Evolutionary conservation across 2,113 vertebrate genomes (phyloP).

Genomic region (Amazona vittata): DNA sequence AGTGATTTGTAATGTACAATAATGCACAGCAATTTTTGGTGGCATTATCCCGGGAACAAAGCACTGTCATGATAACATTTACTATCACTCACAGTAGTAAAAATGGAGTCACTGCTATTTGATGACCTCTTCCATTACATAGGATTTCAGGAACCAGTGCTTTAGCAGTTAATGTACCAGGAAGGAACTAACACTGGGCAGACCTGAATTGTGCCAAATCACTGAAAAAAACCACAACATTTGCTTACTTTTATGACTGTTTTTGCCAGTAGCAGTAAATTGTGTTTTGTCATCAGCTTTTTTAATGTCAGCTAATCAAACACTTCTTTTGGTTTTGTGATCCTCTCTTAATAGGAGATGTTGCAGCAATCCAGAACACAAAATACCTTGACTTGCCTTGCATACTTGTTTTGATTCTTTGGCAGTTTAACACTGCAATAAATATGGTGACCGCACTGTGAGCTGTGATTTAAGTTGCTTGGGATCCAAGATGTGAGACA

Average conservation of each 20-base stretch:
- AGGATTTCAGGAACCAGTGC: not conserved
- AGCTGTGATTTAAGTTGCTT: not conserved
- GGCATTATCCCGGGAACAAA: not conserved
- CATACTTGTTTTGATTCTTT: not conserved
- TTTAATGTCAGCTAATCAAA: not conserved
- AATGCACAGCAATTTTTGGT: not conserved
- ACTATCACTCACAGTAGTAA: not conserved
- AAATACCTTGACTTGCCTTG: not conserved
- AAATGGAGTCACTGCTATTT: not conserved
- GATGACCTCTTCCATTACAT: not conserved
- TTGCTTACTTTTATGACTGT: not conserved
- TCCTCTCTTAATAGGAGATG: not conserved
- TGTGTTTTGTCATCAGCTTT: not conserved
- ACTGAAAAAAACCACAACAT: not conserved
- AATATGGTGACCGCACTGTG: accelerated
- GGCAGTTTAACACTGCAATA: not conserved
- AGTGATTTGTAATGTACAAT: not conserved
- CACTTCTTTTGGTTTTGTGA: not conserved
- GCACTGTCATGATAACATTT: not conserved
- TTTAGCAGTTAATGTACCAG: not conserved
- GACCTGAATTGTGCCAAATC: not conserved
- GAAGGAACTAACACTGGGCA: not conserved
- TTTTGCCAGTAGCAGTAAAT: not conserved
- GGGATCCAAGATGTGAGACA: not conserved
- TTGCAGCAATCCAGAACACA: not conserved